Evolutionary conservation across 2,888 invertebrate genomes (phyloP).

Genomic region (Byasa hedistus): DNA sequence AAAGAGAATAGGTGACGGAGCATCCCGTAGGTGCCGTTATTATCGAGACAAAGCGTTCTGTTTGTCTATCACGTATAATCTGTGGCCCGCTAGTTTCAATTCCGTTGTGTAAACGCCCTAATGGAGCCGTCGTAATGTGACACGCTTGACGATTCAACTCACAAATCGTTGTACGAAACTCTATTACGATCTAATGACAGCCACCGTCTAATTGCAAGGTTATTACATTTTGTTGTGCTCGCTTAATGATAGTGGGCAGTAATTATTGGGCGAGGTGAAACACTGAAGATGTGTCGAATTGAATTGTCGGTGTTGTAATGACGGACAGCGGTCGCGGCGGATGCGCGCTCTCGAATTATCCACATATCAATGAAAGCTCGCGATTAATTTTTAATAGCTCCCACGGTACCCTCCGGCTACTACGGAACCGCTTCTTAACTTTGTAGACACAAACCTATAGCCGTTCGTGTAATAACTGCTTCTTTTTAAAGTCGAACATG

Average conservation of each 20-base stretch:
- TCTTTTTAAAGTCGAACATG: slow-evolving; percentile 40
- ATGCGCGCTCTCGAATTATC: slow-evolving; percentile 49
- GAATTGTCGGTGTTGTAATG: slow-evolving; percentile 63
- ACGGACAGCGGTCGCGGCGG: slow-evolving; percentile 41
- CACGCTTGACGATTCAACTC: slow-evolving; percentile 80
- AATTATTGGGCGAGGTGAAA: slow-evolving; percentile 79
- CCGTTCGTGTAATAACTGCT: slow-evolving; percentile 39
- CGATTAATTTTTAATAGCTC: slow-evolving; percentile 68
- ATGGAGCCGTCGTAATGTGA: slow-evolving; percentile 77
- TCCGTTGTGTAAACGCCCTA: slow-evolving; percentile 79
- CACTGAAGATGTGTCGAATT: slow-evolving; percentile 78
- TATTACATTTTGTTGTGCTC: slow-evolving; percentile 77
- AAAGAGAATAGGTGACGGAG: slow-evolving; percentile 36
- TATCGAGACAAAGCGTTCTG: slow-evolving; percentile 74
- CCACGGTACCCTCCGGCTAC: slow-evolving; percentile 44
- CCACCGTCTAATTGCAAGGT: slow-evolving; percentile 77
- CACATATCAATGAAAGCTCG: slow-evolving; percentile 58
- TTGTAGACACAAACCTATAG: slow-evolving; percentile 38
- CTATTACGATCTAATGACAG: slow-evolving; percentile 79
- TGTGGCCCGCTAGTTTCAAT: slow-evolving; percentile 78
- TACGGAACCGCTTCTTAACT: slow-evolving; percentile 46
- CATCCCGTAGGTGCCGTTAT: slow-evolving; percentile 68
- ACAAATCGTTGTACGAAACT: slow-evolving; percentile 79
- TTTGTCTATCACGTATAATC: slow-evolving; percentile 78
- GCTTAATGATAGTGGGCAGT: slow-evolving; percentile 69